Evolutionary conservation across 2,113 vertebrate genomes (phyloP).

Genomic region (Pterophyllum scalare): DNA sequence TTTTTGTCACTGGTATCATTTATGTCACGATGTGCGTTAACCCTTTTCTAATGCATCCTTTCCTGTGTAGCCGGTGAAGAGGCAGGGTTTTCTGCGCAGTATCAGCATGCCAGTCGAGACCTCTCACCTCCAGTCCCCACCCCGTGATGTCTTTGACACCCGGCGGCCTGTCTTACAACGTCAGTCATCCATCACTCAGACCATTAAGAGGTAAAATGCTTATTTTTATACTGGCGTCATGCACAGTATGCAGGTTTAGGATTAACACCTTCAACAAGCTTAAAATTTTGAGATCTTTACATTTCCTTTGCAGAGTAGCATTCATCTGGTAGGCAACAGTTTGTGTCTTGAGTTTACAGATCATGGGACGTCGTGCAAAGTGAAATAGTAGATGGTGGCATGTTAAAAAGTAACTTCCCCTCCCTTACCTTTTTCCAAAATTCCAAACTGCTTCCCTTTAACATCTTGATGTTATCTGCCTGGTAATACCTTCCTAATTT

Average conservation of each 20-base stretch:
- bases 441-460: constrained; percentile 43
- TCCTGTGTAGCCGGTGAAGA: constrained; percentile 82
- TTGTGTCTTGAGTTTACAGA: not conserved
- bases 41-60: not conserved
- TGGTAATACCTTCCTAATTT: constrained; percentile 28
- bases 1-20: constrained; percentile 5
- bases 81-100: constrained; percentile 90
- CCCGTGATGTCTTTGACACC: constrained; percentile 78
- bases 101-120: constrained; percentile 94
- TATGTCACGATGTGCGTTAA: not conserved
- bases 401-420: constrained; percentile 7
- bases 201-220: constrained; percentile 90
- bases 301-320: not conserved
- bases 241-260: not conserved
- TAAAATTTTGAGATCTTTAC: not conserved
- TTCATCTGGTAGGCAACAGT: not conserved
- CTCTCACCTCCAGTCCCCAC: constrained; percentile 84
- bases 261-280: not conserved
- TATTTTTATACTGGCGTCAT: not conserved
- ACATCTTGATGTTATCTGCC: constrained; percentile 12
- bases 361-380: not conserved
- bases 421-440: constrained; percentile 31
- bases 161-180: constrained; percentile 87
- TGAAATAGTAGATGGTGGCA: not conserved
- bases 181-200: constrained; percentile 97